Evolutionary conservation across 1,140 invertebrate species (phyloP).

Genomic region (Eupeodes corollae): DNA sequence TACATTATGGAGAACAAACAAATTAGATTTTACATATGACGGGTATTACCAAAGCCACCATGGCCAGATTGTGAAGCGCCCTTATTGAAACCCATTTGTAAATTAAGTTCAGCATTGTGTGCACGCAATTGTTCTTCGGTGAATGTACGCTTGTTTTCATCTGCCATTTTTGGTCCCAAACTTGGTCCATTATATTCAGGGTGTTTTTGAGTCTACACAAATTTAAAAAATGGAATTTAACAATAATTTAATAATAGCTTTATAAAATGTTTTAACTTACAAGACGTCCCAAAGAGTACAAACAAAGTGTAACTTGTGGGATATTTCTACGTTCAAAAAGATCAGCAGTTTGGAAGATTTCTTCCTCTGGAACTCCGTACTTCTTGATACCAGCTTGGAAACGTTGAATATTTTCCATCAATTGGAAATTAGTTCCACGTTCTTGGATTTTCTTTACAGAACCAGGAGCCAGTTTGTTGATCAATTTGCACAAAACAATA

Average conservation of each 20-base stretch:
- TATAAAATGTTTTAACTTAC: slow-evolving; percentile 50
- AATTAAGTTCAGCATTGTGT: slow-evolving; percentile 77
- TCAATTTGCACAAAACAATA: slow-evolving; percentile 82
- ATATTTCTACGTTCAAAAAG: slow-evolving; percentile 94
- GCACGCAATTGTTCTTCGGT: slow-evolving; percentile 89
- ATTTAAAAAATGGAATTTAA: not conserved
- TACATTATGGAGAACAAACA: too few relatives aligned
- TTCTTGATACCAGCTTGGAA: slow-evolving; percentile 89
- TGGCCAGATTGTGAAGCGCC: slow-evolving; percentile 75
- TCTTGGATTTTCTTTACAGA: slow-evolving; percentile 93
- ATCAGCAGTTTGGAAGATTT: slow-evolving; percentile 98
- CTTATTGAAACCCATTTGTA: slow-evolving; percentile 97
- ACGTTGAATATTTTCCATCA: slow-evolving; percentile 97
- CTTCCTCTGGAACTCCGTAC: slow-evolving; percentile 90
- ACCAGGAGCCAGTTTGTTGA: slow-evolving; percentile 90
- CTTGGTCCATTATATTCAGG: slow-evolving; percentile 82
- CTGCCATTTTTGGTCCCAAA: slow-evolving; percentile 88
- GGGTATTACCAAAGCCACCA: slow-evolving; percentile 88
- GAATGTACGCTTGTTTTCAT: slow-evolving; percentile 86
- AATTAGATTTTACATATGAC: slow-evolving; percentile 65
- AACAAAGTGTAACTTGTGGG: slow-evolving; percentile 83
- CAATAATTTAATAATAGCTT: not conserved
- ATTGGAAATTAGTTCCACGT: slow-evolving; percentile 91
- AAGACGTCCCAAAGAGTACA: slow-evolving; percentile 77
- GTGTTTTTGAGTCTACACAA: slow-evolving; percentile 74